phyloP scores from a whole-genome alignment of 92 coral and sea anemone species.

The Ricordea florida region DNA sequence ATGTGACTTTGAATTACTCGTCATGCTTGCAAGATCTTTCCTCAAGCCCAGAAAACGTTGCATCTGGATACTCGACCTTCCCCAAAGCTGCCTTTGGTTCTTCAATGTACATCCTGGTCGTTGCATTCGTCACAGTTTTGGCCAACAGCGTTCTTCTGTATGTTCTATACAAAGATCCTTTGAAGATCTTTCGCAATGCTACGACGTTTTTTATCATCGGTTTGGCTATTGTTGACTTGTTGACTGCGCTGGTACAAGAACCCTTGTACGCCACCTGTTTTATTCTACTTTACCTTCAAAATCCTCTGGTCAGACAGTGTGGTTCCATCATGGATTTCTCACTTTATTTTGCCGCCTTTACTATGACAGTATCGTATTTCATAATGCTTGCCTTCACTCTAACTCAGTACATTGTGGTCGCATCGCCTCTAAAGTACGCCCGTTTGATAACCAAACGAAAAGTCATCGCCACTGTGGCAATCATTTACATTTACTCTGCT shows the following conservation, averaged over 20 bases:
- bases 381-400: neutral
- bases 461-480: neutral
- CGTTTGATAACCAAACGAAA: neutral
- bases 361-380: neutral
- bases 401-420: conserved; percentile 8
- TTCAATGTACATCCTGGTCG: neutral
- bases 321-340: neutral
- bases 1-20: too few relatives aligned
- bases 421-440: conserved; percentile 11
- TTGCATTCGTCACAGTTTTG: neutral
- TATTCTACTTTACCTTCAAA: neutral
- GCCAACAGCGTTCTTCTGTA: conserved; percentile 11
- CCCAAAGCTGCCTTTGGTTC: neutral
- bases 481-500: neutral
- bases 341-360: neutral
- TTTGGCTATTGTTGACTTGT: conserved; percentile 18
- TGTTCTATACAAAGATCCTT: conserved; percentile 6
- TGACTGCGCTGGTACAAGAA: neutral
- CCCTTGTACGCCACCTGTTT: conserved; percentile 5
- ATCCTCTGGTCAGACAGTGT: conserved; percentile 1
- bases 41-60: too few relatives aligned
- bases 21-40: too few relatives aligned
- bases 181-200: conserved; percentile 15
- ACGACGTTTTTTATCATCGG: conserved; percentile 20
- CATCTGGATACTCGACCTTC: neutral